Conservation (phyloP, 2,888 invertebrate species). For the Mantis religiosa region DNA sequence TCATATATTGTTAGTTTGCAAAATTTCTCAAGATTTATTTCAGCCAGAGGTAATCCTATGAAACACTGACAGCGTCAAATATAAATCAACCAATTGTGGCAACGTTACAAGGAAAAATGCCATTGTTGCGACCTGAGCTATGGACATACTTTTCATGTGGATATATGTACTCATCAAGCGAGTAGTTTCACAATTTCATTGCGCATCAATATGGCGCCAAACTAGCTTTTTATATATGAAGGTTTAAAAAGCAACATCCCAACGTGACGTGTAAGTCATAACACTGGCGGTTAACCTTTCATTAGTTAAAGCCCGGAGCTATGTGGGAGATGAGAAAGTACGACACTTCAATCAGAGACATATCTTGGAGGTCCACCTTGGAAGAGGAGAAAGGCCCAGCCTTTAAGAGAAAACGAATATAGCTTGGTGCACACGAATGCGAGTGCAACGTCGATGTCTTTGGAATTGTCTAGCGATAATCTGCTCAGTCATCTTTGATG, state of each 20-base stretch:
- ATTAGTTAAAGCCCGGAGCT: neutral
- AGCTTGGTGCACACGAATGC: too few species aligned
- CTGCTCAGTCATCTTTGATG: neutral
- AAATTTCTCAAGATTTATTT: too few species aligned
- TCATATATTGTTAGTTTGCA: too few species aligned
- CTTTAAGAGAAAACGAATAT: neutral
- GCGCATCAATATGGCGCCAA: too few species aligned
- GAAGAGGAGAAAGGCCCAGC: neutral
- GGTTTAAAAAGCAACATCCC: neutral
- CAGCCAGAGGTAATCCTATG: too few species aligned
- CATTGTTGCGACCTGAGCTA: too few species aligned
- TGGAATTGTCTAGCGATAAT: neutral
- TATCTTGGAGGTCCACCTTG: neutral
- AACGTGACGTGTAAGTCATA: neutral
- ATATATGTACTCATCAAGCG: too few species aligned
- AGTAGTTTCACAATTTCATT: too few species aligned
- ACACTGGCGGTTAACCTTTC: neutral
- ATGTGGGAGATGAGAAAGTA: neutral
- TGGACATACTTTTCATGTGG: too few species aligned
- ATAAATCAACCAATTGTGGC: too few species aligned
- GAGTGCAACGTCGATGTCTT: neutral
- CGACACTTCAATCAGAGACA: neutral
- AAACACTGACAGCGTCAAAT: too few species aligned
- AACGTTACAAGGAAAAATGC: too few species aligned
- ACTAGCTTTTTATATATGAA: neutral